phyloP scores from a whole-genome alignment of 2,888 invertebrate genomes.

The Lumbricus terrestris region DNA sequence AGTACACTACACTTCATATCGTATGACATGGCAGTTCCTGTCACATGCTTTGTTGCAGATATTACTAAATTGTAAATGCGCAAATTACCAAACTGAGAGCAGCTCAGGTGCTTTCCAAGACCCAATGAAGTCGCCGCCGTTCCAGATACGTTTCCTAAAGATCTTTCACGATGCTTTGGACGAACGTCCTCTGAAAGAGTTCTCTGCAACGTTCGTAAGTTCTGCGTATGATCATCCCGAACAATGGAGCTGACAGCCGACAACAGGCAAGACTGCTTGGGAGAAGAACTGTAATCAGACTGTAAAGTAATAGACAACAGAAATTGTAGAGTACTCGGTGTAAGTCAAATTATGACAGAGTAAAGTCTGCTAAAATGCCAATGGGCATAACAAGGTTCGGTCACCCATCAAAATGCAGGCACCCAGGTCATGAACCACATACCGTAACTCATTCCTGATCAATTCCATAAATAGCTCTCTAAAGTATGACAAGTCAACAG shows the following conservation, averaged over 20 bases:
- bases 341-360: background rate
- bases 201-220: conserved; percentile 54
- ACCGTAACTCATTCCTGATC: no score
- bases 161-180: conserved; percentile 55
- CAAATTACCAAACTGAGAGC: conserved; percentile 36
- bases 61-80: background rate
- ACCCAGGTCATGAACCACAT: no score
- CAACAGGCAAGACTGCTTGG: conserved; percentile 15
- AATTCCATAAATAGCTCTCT: no score
- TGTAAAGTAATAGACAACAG: conserved; percentile 43
- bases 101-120: conserved; percentile 27
- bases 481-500: no score
- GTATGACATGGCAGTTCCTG: background rate
- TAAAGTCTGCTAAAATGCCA: background rate
- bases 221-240: conserved; percentile 29
- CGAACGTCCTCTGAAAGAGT: conserved; percentile 59
- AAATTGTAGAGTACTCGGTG: background rate
- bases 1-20: background rate
- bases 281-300: conserved; percentile 45
- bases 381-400: no score
- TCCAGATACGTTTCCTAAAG: conserved; percentile 40
- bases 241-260: background rate
- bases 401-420: no score
- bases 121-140: conserved; percentile 16
- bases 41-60: background rate